phyloP scores from a whole-genome alignment of 2,797 vertebrate species.

The Aythya fuligula region DNA sequence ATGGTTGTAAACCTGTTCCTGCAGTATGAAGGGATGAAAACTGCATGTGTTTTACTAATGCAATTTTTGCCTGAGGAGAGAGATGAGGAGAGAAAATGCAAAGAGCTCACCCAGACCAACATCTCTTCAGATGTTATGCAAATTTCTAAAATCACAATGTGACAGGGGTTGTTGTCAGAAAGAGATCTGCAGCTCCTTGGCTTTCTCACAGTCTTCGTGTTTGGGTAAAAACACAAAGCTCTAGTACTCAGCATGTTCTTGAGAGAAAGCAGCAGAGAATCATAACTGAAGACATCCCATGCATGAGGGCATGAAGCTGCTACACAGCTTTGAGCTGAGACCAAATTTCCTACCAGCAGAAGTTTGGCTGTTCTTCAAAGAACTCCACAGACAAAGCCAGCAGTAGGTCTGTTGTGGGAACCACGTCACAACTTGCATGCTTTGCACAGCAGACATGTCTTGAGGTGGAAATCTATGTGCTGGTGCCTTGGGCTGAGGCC shows the following conservation, averaged over 20 bases:
- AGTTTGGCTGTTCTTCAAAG: background rate
- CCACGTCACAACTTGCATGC: rapidly evolving
- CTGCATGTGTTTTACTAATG: background rate
- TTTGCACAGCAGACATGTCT: rapidly evolving
- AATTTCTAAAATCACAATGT: background rate
- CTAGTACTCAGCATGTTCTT: background rate
- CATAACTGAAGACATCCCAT: background rate
- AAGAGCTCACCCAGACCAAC: background rate
- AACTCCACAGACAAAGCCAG: background rate
- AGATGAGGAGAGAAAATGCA: background rate
- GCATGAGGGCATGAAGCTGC: background rate
- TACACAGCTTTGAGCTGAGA: background rate
- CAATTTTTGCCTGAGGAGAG: background rate
- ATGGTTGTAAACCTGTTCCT: background rate
- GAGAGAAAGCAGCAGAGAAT: background rate
- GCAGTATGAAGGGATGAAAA: background rate
- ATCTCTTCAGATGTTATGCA: background rate
- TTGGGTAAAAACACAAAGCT: background rate
- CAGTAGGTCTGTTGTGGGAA: background rate
- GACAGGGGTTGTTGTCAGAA: background rate
- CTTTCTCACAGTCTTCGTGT: background rate
- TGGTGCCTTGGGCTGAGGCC: background rate
- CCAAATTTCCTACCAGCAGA: background rate
- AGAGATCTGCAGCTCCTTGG: rapidly evolving
- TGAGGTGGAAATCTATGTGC: background rate